phyloP scores from a whole-genome alignment of 2,113 vertebrate species.

The Gopherus flavomarginatus region DNA sequence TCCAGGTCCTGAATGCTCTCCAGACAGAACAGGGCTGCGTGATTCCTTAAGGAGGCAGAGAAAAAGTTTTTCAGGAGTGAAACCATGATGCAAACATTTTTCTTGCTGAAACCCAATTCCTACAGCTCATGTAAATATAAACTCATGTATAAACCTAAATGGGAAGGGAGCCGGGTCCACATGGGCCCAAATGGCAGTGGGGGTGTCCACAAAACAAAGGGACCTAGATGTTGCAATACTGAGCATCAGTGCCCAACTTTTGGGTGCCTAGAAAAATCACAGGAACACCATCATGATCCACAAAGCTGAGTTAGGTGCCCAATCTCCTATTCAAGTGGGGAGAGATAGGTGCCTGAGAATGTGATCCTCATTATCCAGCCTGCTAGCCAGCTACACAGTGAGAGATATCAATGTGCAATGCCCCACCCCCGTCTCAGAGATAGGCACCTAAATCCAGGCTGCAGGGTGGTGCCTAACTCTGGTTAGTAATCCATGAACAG shows the following conservation, averaged over 20 bases:
- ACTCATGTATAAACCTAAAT: neutral
- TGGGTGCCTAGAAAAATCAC: neutral
- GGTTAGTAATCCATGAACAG: neutral
- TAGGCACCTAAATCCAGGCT: neutral
- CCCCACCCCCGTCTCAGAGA: neutral
- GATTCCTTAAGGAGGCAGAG: neutral
- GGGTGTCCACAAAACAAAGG: neutral
- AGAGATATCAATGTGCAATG: neutral
- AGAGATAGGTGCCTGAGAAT: neutral
- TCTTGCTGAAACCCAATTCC: neutral
- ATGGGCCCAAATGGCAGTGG: neutral
- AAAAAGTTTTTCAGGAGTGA: neutral
- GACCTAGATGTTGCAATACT: neutral
- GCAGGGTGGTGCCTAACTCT: neutral
- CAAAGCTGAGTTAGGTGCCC: neutral
- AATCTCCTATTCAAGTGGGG: neutral
- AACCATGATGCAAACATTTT: neutral
- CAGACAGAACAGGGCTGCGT: neutral
- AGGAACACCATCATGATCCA: neutral
- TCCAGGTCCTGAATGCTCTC: neutral
- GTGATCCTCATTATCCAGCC: neutral
- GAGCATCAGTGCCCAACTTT: neutral
- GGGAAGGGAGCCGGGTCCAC: neutral
- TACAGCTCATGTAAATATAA: neutral
- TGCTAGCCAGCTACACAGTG: neutral